Evolutionary conservation across 2,888 invertebrate genomes (phyloP).

Genomic region (Hanleya hanleyi): DNA sequence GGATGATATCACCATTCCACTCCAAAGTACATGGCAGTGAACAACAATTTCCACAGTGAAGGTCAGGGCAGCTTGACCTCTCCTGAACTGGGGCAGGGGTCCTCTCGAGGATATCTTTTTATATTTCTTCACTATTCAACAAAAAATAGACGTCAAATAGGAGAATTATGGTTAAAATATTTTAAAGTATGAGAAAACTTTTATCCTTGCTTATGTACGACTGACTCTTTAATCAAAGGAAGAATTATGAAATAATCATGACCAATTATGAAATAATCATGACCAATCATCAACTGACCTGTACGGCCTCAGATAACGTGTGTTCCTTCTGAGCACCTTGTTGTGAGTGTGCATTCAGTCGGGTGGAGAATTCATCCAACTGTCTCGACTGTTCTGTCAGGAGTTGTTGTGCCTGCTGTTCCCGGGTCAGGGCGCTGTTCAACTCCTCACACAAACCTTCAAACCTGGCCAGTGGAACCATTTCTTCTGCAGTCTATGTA

Average conservation of each 20-base stretch:
- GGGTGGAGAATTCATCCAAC: conserved; percentile 55
- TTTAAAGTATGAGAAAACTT: too few species aligned
- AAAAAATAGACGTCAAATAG: too few species aligned
- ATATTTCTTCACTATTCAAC: too few species aligned
- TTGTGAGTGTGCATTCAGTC: conserved; percentile 55
- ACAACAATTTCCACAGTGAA: too few species aligned
- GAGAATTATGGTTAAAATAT: too few species aligned
- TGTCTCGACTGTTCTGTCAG: conserved; percentile 67
- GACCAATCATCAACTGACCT: conserved; percentile 45
- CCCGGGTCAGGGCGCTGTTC: conserved; percentile 62
- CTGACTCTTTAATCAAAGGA: too few species aligned
- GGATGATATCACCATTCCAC: too few species aligned
- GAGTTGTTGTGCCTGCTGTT: conserved; percentile 66
- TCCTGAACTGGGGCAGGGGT: too few species aligned
- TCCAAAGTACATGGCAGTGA: too few species aligned
- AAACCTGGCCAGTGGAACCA: conserved; percentile 60
- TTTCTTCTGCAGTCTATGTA: conserved; percentile 27
- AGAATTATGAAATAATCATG: neutral
- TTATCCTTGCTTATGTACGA: too few species aligned
- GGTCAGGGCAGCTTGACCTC: too few species aligned
- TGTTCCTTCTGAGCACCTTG: conserved; percentile 61
- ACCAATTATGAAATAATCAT: neutral
- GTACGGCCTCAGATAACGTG: conserved; percentile 57
- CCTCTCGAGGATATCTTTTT: too few species aligned
- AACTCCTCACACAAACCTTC: conserved; percentile 67